These are phyloP conservation scores for Nycticryphes semicollaris DNA, from an alignment of 2,113 vertebrate genomes.

Conservation along the genomic window DNA sequence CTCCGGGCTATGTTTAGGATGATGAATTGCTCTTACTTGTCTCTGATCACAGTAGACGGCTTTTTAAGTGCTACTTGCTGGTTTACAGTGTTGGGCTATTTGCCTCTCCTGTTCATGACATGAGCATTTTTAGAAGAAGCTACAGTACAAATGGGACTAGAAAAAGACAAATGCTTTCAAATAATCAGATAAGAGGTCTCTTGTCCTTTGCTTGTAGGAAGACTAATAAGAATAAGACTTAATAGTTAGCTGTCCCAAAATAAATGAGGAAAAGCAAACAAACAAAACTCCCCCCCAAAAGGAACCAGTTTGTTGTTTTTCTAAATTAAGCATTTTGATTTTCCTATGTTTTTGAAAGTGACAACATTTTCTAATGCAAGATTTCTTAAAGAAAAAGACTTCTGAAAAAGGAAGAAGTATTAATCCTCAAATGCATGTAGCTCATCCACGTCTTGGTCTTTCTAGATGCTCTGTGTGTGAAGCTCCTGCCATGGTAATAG, in stretches of 20 bases:
- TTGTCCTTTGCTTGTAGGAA: background rate
- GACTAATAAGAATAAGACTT: background rate
- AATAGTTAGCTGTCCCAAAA: background rate
- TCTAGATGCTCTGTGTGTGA: constrained; percentile 93
- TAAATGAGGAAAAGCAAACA: background rate
- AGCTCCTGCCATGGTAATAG: constrained; percentile 97
- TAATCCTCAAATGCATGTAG: background rate
- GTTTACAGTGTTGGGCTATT: background rate
- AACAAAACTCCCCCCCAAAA: too few species aligned
- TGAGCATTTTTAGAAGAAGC: background rate
- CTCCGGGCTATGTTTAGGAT: background rate
- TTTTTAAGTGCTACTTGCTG: background rate
- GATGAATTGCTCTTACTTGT: background rate
- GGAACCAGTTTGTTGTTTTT: background rate
- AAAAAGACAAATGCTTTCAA: background rate
- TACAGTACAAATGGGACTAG: background rate
- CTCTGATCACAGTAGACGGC: background rate
- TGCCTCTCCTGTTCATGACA: background rate
- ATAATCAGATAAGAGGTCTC: background rate
- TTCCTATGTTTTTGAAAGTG: background rate
- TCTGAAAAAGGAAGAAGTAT: background rate
- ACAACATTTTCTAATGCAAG: background rate
- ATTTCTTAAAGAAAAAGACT: background rate
- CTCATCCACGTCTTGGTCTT: background rate
- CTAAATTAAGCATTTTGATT: background rate